phyloP scores from a whole-genome alignment of 2,113 vertebrate genomes.

The Chaetops frenatus region DNA sequence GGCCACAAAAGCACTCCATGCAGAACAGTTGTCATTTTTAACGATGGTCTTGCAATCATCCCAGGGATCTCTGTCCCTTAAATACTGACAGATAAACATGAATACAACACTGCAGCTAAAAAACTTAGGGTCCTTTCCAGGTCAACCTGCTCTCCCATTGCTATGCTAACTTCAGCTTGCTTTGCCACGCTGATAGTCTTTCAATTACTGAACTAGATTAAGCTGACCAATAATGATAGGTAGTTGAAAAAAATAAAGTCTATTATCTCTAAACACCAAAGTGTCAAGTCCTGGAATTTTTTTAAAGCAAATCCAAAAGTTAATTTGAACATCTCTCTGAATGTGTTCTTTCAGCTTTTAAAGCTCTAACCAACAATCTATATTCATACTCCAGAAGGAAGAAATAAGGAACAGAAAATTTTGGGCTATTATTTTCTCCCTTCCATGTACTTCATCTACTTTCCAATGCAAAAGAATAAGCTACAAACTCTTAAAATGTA shows the following conservation, averaged over 20 bases:
- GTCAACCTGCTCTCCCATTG: not conserved
- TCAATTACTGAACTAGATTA: not conserved
- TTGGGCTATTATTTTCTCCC: not conserved
- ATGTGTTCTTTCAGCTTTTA: not conserved
- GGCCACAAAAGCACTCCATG: not conserved
- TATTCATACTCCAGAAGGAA: not conserved
- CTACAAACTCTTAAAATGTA: not conserved
- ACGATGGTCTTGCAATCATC: not conserved
- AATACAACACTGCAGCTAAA: not conserved
- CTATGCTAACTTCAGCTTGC: not conserved
- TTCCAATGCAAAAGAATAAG: not conserved
- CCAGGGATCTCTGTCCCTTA: not conserved
- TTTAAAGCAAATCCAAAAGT: not conserved
- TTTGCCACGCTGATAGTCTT: not conserved
- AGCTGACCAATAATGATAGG: not conserved
- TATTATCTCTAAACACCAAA: not conserved
- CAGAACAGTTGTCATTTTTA: accelerated
- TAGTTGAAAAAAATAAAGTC: not conserved
- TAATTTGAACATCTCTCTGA: not conserved
- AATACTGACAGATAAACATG: not conserved
- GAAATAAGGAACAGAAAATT: not conserved
- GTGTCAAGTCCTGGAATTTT: not conserved
- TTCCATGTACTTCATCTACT: not conserved
- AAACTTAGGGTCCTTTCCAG: not conserved
- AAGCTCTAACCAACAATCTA: not conserved